Percentiles rank a stretch among this genome's conserved stretches.
Conservation (phyloP, 2,113 vertebrate species). For the Caretta caretta region DNA sequence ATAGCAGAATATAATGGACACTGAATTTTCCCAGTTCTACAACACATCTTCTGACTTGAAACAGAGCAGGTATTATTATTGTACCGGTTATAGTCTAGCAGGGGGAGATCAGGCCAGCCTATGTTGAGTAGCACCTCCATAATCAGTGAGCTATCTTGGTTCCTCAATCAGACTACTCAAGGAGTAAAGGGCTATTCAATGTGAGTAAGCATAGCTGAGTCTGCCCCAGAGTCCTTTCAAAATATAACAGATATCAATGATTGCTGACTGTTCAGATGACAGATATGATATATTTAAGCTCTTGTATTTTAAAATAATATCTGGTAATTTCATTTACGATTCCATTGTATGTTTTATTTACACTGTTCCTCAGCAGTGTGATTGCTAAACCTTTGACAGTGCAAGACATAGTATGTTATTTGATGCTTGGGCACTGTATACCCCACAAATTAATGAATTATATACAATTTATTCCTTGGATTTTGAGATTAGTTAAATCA, state of each 20-base stretch:
- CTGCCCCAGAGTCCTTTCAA: not conserved
- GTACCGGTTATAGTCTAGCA: not conserved
- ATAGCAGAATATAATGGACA: not conserved
- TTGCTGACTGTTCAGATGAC: slow-evolving; percentile 53
- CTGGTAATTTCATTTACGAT: not conserved
- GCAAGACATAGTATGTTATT: slow-evolving; percentile 40
- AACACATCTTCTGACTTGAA: not conserved
- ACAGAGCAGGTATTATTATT: not conserved
- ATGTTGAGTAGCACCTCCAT: not conserved
- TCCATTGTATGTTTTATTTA: slow-evolving; percentile 25
- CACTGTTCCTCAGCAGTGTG: slow-evolving; percentile 14
- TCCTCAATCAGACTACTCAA: fast-evolving
- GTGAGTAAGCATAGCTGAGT: slow-evolving; percentile 8
- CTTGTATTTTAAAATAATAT: slow-evolving; percentile 51
- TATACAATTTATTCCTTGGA: slow-evolving; percentile 66
- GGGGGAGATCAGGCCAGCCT: not conserved
- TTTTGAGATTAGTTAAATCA: slow-evolving; percentile 60
- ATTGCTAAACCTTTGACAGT: slow-evolving; percentile 4
- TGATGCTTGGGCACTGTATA: slow-evolving; percentile 17
- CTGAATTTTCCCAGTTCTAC: not conserved
- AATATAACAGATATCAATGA: not conserved
- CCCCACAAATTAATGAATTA: slow-evolving; percentile 53
- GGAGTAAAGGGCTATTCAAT: not conserved
- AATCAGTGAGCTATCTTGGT: not conserved
- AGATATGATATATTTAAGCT: slow-evolving; percentile 38